phyloP scores from a whole-genome alignment of 2,113 vertebrate species.

The Syngnathus scovelli region DNA sequence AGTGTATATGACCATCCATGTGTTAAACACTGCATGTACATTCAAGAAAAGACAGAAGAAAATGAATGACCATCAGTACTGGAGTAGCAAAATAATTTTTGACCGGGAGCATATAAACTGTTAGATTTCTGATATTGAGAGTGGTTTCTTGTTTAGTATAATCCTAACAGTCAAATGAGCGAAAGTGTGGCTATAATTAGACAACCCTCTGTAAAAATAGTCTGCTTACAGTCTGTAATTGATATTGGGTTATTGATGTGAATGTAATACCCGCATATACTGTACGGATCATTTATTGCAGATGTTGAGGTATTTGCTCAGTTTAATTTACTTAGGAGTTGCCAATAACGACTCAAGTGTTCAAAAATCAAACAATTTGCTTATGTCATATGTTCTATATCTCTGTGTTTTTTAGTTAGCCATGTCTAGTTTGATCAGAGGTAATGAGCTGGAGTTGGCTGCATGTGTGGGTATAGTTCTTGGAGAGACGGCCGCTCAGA shows the following conservation, averaged over 20 bases:
- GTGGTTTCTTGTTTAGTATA: too few relatives aligned
- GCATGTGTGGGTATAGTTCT: constrained; percentile 83
- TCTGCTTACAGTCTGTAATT: neutral
- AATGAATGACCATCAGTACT: neutral
- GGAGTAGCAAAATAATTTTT: too few relatives aligned
- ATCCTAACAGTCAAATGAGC: neutral
- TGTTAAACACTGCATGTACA: neutral
- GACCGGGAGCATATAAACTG: too few relatives aligned
- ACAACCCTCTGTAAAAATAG: neutral
- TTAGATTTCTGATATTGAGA: too few relatives aligned
- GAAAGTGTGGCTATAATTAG: neutral
- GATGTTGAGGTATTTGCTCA: neutral
- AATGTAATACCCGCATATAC: neutral
- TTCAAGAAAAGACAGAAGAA: neutral
- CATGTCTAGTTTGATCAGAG: constrained; percentile 88
- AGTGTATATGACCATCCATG: neutral
- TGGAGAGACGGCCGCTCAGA: constrained; percentile 77
- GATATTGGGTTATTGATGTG: neutral
- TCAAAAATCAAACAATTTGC: neutral
- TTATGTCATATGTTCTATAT: neutral
- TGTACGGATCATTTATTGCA: neutral
- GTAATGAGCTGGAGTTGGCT: constrained; percentile 94
- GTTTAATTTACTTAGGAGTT: neutral
- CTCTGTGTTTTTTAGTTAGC: constrained; percentile 74
- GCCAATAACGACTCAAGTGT: neutral